phyloP scores from a whole-genome alignment of 2,888 invertebrate species.

The Thecocarcelia acutangulata region DNA sequence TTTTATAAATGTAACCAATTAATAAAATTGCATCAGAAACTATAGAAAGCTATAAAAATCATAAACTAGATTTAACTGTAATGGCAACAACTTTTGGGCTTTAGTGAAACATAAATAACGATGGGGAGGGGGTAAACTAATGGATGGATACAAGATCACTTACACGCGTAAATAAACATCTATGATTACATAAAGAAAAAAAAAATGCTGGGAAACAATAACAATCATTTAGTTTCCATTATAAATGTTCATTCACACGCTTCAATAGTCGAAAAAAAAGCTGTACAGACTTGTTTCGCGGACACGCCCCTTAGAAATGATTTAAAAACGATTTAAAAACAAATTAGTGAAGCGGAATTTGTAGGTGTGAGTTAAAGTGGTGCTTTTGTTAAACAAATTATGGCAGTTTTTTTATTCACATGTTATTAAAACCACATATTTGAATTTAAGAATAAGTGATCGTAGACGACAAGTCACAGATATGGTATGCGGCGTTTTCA shows the following conservation, averaged over 20 bases:
- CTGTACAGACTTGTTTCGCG: background rate
- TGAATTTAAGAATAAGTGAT: too few relatives aligned
- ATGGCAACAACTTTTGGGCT: conserved; percentile 4
- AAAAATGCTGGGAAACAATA: conserved; percentile 17
- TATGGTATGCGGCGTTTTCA: too few relatives aligned
- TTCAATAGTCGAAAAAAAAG: conserved; percentile 31
- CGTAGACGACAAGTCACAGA: too few relatives aligned
- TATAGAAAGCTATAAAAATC: conserved; percentile 40
- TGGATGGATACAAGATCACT: background rate
- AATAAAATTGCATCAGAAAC: conserved; percentile 49
- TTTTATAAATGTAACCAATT: conserved; percentile 35
- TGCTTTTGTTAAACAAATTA: conserved; percentile 21
- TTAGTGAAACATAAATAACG: conserved; percentile 16
- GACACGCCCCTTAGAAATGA: background rate
- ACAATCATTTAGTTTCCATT: conserved; percentile 6
- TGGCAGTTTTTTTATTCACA: background rate
- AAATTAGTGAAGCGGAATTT: conserved; percentile 35
- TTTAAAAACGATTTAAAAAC: background rate
- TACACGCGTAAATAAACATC: conserved; percentile 20
- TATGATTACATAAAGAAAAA: background rate
- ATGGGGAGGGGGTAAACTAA: background rate
- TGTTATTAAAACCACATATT: too few relatives aligned
- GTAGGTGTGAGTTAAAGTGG: conserved; percentile 54
- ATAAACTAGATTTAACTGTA: conserved; percentile 21
- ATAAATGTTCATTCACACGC: conserved; percentile 64